These are phyloP conservation scores for Regulus satrapa DNA, from an alignment of 2,113 vertebrate genomes.

Conservation along the genomic window DNA sequence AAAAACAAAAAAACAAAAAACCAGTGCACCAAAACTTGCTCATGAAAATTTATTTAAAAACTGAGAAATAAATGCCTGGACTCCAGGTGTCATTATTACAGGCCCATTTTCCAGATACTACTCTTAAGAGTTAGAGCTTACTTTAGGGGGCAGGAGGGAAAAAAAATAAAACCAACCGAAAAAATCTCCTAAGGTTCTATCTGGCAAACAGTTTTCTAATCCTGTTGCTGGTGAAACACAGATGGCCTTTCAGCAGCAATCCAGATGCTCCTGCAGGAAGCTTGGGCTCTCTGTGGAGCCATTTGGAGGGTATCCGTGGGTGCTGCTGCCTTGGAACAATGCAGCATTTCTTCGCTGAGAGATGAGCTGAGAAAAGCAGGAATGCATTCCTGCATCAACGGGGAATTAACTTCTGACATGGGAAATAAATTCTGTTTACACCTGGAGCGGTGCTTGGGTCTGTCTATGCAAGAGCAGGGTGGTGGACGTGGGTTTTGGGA, in stretches of 20 bases:
- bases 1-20: background rate
- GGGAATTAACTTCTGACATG: background rate
- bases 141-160: background rate
- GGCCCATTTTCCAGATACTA: background rate
- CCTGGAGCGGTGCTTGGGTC: rapidly evolving
- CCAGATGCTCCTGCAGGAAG: constrained; percentile 65
- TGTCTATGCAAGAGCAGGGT: background rate
- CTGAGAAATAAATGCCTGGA: background rate
- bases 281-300: constrained; percentile 34
- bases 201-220: constrained; percentile 42
- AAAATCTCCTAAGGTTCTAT: background rate
- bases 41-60: background rate
- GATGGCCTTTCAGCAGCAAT: constrained; percentile 31
- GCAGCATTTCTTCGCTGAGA: background rate
- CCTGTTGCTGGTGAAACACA: background rate
- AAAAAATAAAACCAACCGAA: background rate
- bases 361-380: background rate
- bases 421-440: background rate
- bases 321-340: constrained; percentile 33
- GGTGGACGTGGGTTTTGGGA: background rate
- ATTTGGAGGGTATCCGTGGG: constrained; percentile 36
- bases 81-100: background rate
- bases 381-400: background rate
- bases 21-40: background rate
- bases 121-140: background rate